phyloP scores from a whole-genome alignment of 2,888 invertebrate genomes.

The Phalera bucephala region DNA sequence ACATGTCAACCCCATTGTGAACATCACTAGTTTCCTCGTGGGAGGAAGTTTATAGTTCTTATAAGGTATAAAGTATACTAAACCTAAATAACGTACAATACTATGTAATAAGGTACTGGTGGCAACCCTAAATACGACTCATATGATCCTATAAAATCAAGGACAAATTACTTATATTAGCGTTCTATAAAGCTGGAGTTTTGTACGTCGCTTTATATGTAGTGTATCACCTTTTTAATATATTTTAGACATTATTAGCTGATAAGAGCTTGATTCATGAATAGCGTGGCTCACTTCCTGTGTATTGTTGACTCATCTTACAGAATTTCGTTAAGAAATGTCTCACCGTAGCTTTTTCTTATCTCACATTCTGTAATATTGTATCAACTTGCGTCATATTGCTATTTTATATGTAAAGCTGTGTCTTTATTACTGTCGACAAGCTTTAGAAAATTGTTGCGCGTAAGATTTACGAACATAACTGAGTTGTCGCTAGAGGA shows the following conservation, averaged over 20 bases:
- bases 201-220: slow-evolving; percentile 3
- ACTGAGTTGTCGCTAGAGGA: too few species aligned
- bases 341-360: not conserved
- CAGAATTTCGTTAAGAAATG: slow-evolving; percentile 17
- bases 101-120: too few species aligned
- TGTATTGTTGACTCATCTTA: slow-evolving; percentile 21
- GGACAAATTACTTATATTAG: not conserved
- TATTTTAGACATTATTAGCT: slow-evolving; percentile 13
- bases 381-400: not conserved
- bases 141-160: slow-evolving; percentile 1
- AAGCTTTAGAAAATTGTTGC: too few species aligned
- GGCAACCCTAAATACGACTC: too few species aligned
- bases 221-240: slow-evolving; percentile 9
- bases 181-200: not conserved
- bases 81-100: too few species aligned
- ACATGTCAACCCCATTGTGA: too few species aligned
- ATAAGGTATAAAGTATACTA: too few species aligned
- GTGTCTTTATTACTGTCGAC: too few species aligned
- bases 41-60: too few species aligned
- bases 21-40: too few species aligned
- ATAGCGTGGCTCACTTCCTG: slow-evolving; percentile 62
- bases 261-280: slow-evolving; percentile 65
- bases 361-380: not conserved
- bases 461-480: too few species aligned
- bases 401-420: not conserved